phyloP scores from a whole-genome alignment of 2,797 vertebrate genomes.

The Hylomyscus alleni region DNA sequence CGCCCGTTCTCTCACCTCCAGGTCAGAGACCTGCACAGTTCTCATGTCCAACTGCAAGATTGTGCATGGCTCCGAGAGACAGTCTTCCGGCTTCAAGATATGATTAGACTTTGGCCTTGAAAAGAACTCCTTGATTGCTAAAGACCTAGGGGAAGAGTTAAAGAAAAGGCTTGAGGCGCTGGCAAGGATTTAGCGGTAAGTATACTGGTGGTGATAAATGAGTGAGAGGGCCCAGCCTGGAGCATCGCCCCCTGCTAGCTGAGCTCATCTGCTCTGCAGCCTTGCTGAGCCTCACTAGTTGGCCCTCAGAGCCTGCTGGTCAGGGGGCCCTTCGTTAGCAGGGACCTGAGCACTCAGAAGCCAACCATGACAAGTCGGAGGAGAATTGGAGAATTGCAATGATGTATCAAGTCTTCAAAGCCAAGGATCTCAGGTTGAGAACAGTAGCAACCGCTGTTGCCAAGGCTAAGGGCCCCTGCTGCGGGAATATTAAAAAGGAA shows the following conservation, averaged over 20 bases:
- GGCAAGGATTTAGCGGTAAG: not conserved
- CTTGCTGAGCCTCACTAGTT: not conserved
- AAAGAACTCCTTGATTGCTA: slow-evolving; percentile 92
- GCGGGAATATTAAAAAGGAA: too few relatives aligned
- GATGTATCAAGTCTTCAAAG: not conserved
- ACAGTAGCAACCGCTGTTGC: not conserved
- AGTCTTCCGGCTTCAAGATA: slow-evolving; percentile 87
- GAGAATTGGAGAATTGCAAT: not conserved
- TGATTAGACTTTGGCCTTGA: slow-evolving; percentile 92
- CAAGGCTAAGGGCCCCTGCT: not conserved
- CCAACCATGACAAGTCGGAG: not conserved
- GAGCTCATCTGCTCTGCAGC: not conserved
- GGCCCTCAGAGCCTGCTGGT: not conserved
- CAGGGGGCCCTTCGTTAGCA: not conserved
- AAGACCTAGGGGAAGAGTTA: slow-evolving; percentile 84
- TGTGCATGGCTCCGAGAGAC: slow-evolving; percentile 87
- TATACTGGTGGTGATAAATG: not conserved
- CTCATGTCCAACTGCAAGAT: slow-evolving; percentile 90
- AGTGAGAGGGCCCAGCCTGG: not conserved
- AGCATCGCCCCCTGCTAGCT: not conserved
- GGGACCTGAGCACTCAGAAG: not conserved
- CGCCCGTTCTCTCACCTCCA: slow-evolving; percentile 73
- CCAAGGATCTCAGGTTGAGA: not conserved
- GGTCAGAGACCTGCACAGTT: slow-evolving; percentile 84
- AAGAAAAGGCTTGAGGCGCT: not conserved